Base-by-base conservation (phyloP, 2,888 invertebrate genomes). In the Thalpophila matura region DNA sequence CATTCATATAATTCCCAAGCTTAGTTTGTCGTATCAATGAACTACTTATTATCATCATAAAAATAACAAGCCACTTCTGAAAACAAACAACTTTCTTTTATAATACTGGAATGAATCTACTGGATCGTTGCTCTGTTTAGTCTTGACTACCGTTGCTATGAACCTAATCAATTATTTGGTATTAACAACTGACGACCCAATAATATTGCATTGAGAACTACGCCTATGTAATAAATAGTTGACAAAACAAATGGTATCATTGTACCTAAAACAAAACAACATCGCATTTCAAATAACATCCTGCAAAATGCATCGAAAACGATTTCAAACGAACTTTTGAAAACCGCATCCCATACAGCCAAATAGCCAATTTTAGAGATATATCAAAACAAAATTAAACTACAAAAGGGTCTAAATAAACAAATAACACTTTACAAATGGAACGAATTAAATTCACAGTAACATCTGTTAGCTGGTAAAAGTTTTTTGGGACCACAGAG, bases 311-410 rank as follows among this genome's bases (percentile, higher is more conserved):
- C 58, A 64, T 47, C 6, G 60, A 40, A 33, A 67, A 27, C 26
- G 38, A 67, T 64, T 64, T 27, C 7, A 27, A 42, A 38, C 16
- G 18, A 31, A 27, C 27, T 29, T 24, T n/a, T 24, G 33, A 6
- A 33, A 58, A 71, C 71, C 57, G 22, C 71, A 63, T 27, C 42
- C 58, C 66, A 38, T 3, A 38, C n/a, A 12, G 9, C n/a, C 14
- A 26, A 38, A 33, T 33, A 54, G 38, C 29, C 46, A 53, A 57
- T 71, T 35, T 57, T 49, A 58, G 38, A 42, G 20, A 58, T 57
- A 57, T 53, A 54, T 73, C 49, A 74, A 60, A 73, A 70, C 49
- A 46, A 59, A 49, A 69, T 70, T 64, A 31, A 56, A 70, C 56
- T 37, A 61, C 45, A 57, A 61, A 57, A 68, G 53, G 53, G 51